Percentiles rank a stretch among this genome's conserved stretches.
Evolutionary conservation across 2,797 vertebrate genomes (phyloP).

Genomic region (Streptopelia turtur): DNA sequence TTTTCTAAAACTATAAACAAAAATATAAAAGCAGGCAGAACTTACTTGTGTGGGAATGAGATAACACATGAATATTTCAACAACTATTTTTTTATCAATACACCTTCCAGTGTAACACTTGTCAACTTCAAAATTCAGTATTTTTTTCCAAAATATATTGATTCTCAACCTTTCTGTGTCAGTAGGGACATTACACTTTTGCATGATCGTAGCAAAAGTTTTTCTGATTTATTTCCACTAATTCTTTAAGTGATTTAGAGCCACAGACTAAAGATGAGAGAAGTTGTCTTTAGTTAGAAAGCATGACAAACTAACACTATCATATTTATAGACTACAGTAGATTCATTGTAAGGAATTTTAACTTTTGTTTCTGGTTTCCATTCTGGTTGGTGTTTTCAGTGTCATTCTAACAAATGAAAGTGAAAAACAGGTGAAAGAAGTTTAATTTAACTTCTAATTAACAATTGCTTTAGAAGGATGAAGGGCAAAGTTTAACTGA

Average conservation of each 20-base stretch:
- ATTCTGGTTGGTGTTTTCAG: background rate
- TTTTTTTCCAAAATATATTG: background rate
- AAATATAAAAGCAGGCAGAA: background rate
- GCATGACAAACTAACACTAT: background rate
- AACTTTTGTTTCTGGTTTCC: background rate
- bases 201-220: background rate
- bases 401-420: background rate
- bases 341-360: background rate
- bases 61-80: background rate
- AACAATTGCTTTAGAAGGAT: background rate
- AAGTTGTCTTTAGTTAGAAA: background rate
- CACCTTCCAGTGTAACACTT: background rate
- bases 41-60: background rate
- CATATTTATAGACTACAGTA: background rate
- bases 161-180: fast-evolving
- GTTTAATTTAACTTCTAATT: background rate
- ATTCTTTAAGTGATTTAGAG: background rate
- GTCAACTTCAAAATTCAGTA: background rate
- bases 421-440: background rate
- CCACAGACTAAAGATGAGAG: background rate
- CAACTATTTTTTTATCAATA: background rate
- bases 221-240: background rate
- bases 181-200: background rate
- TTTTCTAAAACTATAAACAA: background rate
- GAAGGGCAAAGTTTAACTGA: conserved; percentile 1